Evolutionary conservation across 2,113 vertebrate species (phyloP).

Genomic region (Gadus macrocephalus): DNA sequence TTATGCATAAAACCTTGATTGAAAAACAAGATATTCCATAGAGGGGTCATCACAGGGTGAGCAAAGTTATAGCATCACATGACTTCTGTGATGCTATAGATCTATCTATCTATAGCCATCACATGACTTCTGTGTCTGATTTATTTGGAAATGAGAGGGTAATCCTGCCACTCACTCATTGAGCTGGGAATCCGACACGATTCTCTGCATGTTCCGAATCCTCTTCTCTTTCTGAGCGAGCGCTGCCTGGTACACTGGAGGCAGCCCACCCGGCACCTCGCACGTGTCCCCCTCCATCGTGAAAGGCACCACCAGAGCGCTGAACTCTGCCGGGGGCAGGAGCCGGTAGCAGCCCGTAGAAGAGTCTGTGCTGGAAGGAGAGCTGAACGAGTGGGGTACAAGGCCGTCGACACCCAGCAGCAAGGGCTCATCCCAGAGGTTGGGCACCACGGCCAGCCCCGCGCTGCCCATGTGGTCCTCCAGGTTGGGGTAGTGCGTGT

Average conservation of each 20-base stretch:
- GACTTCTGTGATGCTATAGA: too few species aligned
- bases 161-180: conserved; percentile 76
- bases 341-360: conserved; percentile 71
- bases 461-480: conserved; percentile 95
- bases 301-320: conserved; percentile 85
- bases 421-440: conserved; percentile 85
- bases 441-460: conserved; percentile 91
- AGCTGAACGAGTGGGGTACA: not conserved
- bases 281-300: conserved; percentile 92
- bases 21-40: too few species aligned
- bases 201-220: conserved; percentile 86
- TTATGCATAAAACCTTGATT: too few species aligned
- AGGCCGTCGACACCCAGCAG: conserved; percentile 76
- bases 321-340: conserved; percentile 79
- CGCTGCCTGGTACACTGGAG: conserved; percentile 75
- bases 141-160: too few species aligned
- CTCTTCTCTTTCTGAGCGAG: conserved; percentile 76
- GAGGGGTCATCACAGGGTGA: too few species aligned
- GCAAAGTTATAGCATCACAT: too few species aligned
- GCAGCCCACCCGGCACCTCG: conserved; percentile 87
- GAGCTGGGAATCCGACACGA: conserved; percentile 81
- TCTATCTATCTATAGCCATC: too few species aligned
- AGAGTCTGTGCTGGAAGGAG: conserved; percentile 23
- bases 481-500: conserved; percentile 89
- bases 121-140: too few species aligned